phyloP scores from a whole-genome alignment of 2,797 vertebrate genomes.

The Pteropus rufus region DNA sequence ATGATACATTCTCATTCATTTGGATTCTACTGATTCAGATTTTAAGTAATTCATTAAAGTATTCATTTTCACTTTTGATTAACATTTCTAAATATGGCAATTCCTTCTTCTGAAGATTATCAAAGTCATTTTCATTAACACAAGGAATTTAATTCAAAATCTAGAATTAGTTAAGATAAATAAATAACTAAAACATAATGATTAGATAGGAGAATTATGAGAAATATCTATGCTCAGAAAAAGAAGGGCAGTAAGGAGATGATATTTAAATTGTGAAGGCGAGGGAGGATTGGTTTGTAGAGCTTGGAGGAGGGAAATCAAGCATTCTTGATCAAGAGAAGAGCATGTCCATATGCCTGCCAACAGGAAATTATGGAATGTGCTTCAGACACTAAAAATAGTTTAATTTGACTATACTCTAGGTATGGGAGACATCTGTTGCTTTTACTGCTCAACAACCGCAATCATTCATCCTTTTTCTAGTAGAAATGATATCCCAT shows the following conservation, averaged over 20 bases:
- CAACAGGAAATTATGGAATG: background rate
- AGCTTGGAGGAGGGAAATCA: background rate
- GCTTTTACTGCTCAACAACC: background rate
- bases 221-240: background rate
- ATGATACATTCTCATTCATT: constrained; percentile 7
- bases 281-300: background rate
- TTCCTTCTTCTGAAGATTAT: background rate
- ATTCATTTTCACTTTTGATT: constrained; percentile 11
- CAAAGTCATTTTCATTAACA: background rate
- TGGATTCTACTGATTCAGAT: background rate
- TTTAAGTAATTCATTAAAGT: constrained; percentile 7
- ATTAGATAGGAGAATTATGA: background rate
- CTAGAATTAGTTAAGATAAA: background rate
- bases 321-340: background rate
- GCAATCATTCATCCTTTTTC: background rate
- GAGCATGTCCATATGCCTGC: background rate
- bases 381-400: background rate
- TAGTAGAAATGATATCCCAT: background rate
- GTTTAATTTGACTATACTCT: background rate
- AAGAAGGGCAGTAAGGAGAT: background rate
- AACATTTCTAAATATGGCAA: constrained; percentile 2
- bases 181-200: background rate
- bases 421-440: background rate
- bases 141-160: background rate
- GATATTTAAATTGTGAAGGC: background rate